Conservation (phyloP, 2,113 vertebrate genomes). For the Murina feae region DNA sequence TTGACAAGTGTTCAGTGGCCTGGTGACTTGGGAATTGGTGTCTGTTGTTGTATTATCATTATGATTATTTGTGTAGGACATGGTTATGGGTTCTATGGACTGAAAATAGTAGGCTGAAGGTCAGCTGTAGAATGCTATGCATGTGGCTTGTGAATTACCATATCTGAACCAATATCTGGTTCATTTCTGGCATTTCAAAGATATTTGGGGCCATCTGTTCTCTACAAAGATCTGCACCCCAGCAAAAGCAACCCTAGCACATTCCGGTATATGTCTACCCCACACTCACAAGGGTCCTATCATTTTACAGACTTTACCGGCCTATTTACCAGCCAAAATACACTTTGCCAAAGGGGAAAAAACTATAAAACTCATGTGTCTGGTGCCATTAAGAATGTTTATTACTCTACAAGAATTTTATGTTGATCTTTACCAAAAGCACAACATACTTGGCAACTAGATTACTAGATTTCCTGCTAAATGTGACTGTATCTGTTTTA, state of each 20-base stretch:
- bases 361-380: slow-evolving; percentile 55
- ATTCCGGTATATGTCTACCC: not conserved
- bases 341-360: slow-evolving; percentile 20
- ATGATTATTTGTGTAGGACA: slow-evolving; percentile 10
- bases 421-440: slow-evolving; percentile 54
- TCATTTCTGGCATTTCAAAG: slow-evolving; percentile 54
- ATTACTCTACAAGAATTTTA: slow-evolving; percentile 45
- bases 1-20: not conserved
- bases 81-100: not conserved
- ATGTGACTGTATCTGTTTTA: not conserved
- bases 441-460: not conserved
- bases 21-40: not conserved
- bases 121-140: slow-evolving; percentile 13
- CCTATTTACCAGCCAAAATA: slow-evolving; percentile 41
- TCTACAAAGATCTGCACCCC: slow-evolving; percentile 20
- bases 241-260: slow-evolving; percentile 34
- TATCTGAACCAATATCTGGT: not conserved
- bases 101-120: not conserved
- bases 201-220: slow-evolving; percentile 59
- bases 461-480: not conserved
- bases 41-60: not conserved
- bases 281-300: slow-evolving; percentile 43
- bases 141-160: slow-evolving; percentile 36
- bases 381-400: slow-evolving; percentile 61
- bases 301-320: slow-evolving; percentile 38